Evolutionary conservation across 2,888 invertebrate genomes (phyloP), one percentile per base, ranked within the genome.

Genomic region (Nomada fucata): DNA sequence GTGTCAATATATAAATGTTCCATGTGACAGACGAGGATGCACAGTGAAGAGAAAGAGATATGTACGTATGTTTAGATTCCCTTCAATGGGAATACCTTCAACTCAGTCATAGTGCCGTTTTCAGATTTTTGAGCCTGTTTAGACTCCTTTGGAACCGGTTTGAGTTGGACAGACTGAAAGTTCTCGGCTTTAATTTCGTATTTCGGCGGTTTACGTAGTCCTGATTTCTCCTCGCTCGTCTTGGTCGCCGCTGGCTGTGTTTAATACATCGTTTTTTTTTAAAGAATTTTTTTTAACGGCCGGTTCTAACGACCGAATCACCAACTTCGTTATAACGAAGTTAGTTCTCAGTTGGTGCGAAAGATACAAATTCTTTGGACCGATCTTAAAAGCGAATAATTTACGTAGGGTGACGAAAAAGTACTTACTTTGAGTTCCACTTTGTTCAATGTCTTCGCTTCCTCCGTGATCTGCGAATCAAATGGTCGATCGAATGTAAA

Each of bases 91-190:
- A 91, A 89, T 94, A 94, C 93, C 93, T 93, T 94, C 59, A 93
- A 88, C 75, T 90, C 90, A 82, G 91, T 65, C 79, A 65, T 77
- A 78, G 79, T 85, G 89, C 91, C 93, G 88, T 91, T 92, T 82
- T 93, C 92, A 89, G 91, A 89, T 85, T 89, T 80, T 73, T 91
- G 88, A 81, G 91, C 89, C 87, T 86, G 76, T 90, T 92, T 92
- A 61, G 81, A 72, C 63, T 91, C 89, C 89, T 93, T 94, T 85
- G 92, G 91, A 85, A 95, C 94, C 67, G 96, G 96, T 94, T 96
- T 96, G 90, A 96, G 95, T 91, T 95, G 95, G 86, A 96, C 93
- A 86, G 94, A 94, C 91, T 95, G 93, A 93, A 96, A 96, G 90
- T 94, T 95, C 92, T 95, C 95, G 90, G 94, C 93, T 93, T 94